Base-by-base conservation (phyloP, 2,797 vertebrate genomes). In the Epinephelus coioides region DNA sequence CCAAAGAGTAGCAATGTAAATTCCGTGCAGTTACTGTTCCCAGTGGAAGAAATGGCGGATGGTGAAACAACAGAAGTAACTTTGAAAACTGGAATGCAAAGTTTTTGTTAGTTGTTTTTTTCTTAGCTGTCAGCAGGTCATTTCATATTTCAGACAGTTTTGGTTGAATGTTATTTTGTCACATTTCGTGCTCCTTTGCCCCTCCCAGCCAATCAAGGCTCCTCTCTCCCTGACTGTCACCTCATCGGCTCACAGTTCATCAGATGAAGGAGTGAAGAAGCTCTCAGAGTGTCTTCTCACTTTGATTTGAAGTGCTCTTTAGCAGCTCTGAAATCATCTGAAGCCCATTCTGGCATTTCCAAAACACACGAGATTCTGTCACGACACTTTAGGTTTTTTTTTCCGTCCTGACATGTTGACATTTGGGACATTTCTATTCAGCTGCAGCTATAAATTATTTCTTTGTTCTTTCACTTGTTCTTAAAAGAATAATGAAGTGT, bases 401-500 rank as follows among this genome's bases (percentile, higher is more conserved):
- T 38, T 71, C 38, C 19, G 44, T 51, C 53, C 18, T 71, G 53
- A 56, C 44, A 51, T 4, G 30, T 34, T 53, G 27, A 72, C 47
- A 38, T 60, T 49, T 61, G 65, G 7, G 17, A 72, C 54, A 44
- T 65, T 65, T 57, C 34, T 23, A 19, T 50, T 61, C 56, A 47
- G 47, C 30, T 44, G 56, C 56, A 62, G 18, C 44, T 40, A 18
- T 30, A 14, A 68, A 69, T 73, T 11, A 63, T 73, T 63, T 69
- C 50, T 38, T 47, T 25, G 34, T 17, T 78, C 30, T 14, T 14
- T 53, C 60, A 19, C 46, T 61, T 12, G 7, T 59, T 66, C 55
- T 55, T 73, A 6, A 49, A 34, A 55, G 40, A 67, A 54, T 17
- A 40, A 69, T 25, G 57, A 55, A 38, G 56, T n/a, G 3, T 34